These are phyloP conservation scores for Spodoptera frugiperda DNA, from an alignment of 1,140 invertebrate species.

Conservation along the genomic window DNA sequence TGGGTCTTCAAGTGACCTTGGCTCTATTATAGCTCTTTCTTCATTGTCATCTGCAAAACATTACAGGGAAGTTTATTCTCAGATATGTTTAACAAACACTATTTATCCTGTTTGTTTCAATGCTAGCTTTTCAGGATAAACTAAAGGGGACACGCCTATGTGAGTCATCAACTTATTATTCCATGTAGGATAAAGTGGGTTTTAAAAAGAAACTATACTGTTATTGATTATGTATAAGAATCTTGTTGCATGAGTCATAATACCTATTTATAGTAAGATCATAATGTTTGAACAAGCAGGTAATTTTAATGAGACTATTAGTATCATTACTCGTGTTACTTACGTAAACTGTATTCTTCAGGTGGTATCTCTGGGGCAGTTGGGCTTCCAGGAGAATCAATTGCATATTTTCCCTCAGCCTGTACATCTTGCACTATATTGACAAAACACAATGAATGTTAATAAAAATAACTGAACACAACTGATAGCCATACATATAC, in stretches of 20 bases:
- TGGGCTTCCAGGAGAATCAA: constrained; percentile 97
- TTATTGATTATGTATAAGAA: too few species aligned
- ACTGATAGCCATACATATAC: too few species aligned
- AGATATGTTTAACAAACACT: background rate
- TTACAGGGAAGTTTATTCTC: background rate
- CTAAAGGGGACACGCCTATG: constrained; percentile 7
- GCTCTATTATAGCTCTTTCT: constrained; percentile 98
- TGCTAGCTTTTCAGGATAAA: constrained; percentile 4
- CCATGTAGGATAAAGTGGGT: background rate
- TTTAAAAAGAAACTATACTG: too few species aligned
- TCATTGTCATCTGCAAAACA: constrained; percentile 93
- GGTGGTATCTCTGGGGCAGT: constrained; percentile 94
- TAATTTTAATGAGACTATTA: background rate
- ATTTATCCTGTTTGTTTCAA: constrained; percentile 17
- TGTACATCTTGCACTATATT: constrained; percentile 96
- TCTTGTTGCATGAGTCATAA: too few species aligned
- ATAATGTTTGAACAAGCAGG: background rate
- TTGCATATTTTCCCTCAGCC: constrained; percentile 98
- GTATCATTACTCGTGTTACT: constrained; percentile 61
- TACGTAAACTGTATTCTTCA: constrained; percentile 96
- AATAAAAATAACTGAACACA: too few species aligned
- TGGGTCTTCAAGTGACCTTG: constrained; percentile 94
- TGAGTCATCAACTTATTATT: constrained; percentile 4
- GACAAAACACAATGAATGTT: constrained; percentile 55
- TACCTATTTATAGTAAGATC: background rate